Evolutionary conservation across 2,797 vertebrate genomes (phyloP), one percentile per base, ranked within the genome.

Genomic region (Aphelocoma californica): DNA sequence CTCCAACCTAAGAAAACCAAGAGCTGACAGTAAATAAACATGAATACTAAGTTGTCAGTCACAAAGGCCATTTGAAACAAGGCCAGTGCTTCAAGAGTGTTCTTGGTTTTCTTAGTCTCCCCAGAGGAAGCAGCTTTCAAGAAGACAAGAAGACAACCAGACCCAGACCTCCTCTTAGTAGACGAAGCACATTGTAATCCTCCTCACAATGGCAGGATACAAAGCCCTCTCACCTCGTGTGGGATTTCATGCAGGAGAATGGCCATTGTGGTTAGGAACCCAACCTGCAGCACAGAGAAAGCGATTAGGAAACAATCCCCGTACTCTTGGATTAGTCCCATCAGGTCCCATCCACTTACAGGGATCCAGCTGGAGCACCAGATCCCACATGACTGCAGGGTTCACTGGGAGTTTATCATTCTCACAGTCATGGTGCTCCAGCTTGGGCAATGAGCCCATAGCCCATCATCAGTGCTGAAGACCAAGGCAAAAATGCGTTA

Each of bases 181-280:
- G 42, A 53, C 28, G 70, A 81, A 77, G 12, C 31, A 86, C 29
- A 34, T 26, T 74, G 47, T 32, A 66, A 58, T 10, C 10, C 24
- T 72, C 61, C 78, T 64, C n/a, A 13, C 2, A 4, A 60, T 9
- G 18, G n/a, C 70, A 74, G 31, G 20, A 87, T 47, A 70, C 31
- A 91, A 65, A 81, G 28, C 36, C 57, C 20, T 83, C 98, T 98
- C 94, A 99, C 99, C 99, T 99, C 99, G 7, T 99, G 99, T 61
- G 99, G 99, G 81, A 99, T 99, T 98, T 99, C 99, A 13, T 99
- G 99, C 80, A 99, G 98, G 57, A 99, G 98, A 95, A 99, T 99
- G 87, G 99, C 99, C 96, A 99, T 96, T 19, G 99, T 99, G 38
- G 99, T 99, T 84, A 99, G 98, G 80, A 99, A 98, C 14, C 99